Evolutionary conservation across 1,140 invertebrate species (phyloP), one percentile per base, ranked within the genome.

Genomic region (Palaemon carinicauda): DNA sequence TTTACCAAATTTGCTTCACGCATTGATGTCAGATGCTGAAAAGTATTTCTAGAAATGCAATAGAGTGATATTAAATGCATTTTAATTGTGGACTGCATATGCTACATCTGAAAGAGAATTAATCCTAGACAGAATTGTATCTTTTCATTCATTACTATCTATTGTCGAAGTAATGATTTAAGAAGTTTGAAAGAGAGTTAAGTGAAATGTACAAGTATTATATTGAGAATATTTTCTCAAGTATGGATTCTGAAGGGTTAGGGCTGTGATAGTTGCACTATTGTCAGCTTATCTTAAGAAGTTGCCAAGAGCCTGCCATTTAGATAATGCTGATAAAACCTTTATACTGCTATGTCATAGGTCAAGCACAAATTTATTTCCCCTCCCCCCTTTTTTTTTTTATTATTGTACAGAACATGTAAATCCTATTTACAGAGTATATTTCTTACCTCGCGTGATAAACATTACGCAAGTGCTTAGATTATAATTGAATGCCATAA

Each of bases 251-350:
- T 19, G 33, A 51, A 75, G 73, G 73, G 73, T 50, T 75, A 75
- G 73, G 33, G 73, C 73, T 75, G 73, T 75, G 73, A 75, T 75
- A 75, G 29, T 41, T 75, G 73, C 33, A 75, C 31, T 19, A 75
- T 10, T 51, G 41, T 41, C 73, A 75, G 73, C 33, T 75, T 50
- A 75, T 75, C 73, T 21, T 50, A 75, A 50, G n/a, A 12, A 75
- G 73, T 50, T 75, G 33, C 33, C 33, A 51, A 21, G 14, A 31
- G 33, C 73, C 33, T 75, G 73, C 73, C 33, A 75, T 51, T 75
- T 75, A 75, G 41, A 75, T 75, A n/a, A 75, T n/a, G 24, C 33
- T 19, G 73, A 75, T 75, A 10, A 75, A 50, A n/a, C 17, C 24
- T 75, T 29, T 33, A 75, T 51, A 50, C 73, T 75, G n/a, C 73